Conservation (phyloP, 2,888 invertebrate genomes). For the Eupelmus urozonus region DNA sequence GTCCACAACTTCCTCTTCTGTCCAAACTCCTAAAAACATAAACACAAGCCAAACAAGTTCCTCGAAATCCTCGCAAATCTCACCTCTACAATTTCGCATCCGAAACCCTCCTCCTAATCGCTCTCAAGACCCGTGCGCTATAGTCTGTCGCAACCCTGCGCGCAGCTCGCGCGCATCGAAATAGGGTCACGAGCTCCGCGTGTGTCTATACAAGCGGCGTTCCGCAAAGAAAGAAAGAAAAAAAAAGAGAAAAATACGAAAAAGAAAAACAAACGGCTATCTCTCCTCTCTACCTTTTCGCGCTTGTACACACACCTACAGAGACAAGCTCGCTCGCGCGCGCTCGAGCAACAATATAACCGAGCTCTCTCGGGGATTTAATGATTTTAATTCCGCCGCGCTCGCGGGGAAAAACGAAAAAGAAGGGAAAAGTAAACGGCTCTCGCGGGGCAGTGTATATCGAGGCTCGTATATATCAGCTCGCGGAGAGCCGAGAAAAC, state of each 20-base stretch:
- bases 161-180: conserved; percentile 4
- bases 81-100: no score
- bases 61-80: no score
- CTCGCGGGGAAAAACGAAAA: conserved; percentile 9
- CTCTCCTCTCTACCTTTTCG: background rate
- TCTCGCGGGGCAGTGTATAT: background rate
- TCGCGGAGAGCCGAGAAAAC: conserved; percentile 6
- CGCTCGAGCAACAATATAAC: background rate
- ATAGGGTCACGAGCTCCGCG: conserved; percentile 21
- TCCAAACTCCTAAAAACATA: no score
- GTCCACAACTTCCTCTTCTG: no score
- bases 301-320: background rate
- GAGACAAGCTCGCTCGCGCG: background rate
- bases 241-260: conserved; percentile 9
- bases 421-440: conserved; percentile 36
- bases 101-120: no score
- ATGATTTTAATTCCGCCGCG: conserved; percentile 39
- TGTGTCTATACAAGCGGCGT: no score
- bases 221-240: background rate
- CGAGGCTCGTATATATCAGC: background rate
- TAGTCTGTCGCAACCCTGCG: no score
- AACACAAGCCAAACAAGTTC: no score
- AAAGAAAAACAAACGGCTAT: conserved; percentile 5
- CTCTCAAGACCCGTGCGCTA: no score
- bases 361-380: background rate